Evolutionary conservation across 2,888 invertebrate genomes (phyloP).

Genomic region (Lycia hirtaria): DNA sequence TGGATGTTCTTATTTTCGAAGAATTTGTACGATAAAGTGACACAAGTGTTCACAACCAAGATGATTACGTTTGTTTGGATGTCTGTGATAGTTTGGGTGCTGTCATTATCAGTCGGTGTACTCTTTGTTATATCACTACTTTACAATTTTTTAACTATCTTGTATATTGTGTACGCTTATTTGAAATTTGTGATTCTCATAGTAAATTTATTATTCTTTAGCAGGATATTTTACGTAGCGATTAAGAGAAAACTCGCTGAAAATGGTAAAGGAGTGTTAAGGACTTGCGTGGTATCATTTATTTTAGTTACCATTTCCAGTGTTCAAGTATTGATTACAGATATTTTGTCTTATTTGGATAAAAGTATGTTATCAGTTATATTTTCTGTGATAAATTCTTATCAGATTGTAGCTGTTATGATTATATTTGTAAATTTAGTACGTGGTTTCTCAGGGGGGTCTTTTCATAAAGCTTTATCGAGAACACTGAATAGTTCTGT

Average conservation of each 20-base stretch:
- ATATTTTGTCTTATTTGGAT: slow-evolving; percentile 46
- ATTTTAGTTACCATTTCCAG: slow-evolving; percentile 61
- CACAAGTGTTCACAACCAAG: slow-evolving; percentile 58
- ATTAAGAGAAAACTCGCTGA: slow-evolving; percentile 31
- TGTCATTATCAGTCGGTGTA: slow-evolving; percentile 48
- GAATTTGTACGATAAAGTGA: slow-evolving; percentile 68
- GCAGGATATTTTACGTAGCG: slow-evolving; percentile 58
- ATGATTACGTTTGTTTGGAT: slow-evolving; percentile 38
- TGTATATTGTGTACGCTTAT: slow-evolving; percentile 50
- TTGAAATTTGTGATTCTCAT: slow-evolving; percentile 51
- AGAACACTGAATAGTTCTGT: background rate
- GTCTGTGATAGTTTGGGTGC: slow-evolving; percentile 53
- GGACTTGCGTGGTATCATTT: slow-evolving; percentile 52
- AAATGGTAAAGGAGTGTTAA: slow-evolving; percentile 36
- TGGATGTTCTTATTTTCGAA: slow-evolving; percentile 72
- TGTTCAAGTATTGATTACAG: slow-evolving; percentile 59
- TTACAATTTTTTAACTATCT: slow-evolving; percentile 28
- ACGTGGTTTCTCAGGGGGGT: background rate
- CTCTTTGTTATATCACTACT: slow-evolving; percentile 38
- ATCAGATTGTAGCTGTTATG: slow-evolving; percentile 33
- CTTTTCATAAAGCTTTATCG: background rate
- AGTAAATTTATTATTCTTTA: slow-evolving; percentile 59
- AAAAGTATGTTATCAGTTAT: background rate
- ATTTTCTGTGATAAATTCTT: slow-evolving; percentile 47
- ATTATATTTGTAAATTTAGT: slow-evolving; percentile 28